Conservation (phyloP, 2,797 vertebrate genomes). For the Cuniculus paca region DNA sequence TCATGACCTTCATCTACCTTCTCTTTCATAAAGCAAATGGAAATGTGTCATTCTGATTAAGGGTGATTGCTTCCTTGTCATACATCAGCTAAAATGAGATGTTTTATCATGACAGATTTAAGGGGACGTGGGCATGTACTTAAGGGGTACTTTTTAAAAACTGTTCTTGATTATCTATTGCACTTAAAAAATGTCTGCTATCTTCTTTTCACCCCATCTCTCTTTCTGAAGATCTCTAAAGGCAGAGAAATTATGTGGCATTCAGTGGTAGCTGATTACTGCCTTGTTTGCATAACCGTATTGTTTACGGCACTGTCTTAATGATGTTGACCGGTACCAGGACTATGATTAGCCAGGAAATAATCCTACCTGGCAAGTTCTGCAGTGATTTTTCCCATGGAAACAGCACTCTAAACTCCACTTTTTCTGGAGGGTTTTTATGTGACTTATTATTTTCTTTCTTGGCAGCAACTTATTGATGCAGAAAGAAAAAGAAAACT, state of each 20-base stretch:
- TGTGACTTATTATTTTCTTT: not conserved
- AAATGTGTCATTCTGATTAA: constrained; percentile 86
- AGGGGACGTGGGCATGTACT: constrained; percentile 75
- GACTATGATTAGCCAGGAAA: not conserved
- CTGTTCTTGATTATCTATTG: constrained; percentile 52
- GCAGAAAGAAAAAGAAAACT: not conserved
- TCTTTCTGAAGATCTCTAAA: constrained; percentile 60
- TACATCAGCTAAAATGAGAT: constrained; percentile 85
- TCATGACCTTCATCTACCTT: constrained; percentile 84
- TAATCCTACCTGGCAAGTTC: not conserved
- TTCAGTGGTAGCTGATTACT: not conserved
- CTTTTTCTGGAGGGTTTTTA: not conserved
- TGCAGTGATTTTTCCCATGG: not conserved
- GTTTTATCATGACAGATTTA: constrained; percentile 85
- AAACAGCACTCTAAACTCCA: not conserved
- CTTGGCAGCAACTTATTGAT: not conserved
- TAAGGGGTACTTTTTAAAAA: constrained; percentile 75
- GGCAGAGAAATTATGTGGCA: not conserved
- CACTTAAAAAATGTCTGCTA: constrained; percentile 35
- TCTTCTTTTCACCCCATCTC: not conserved
- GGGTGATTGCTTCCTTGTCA: constrained; percentile 85
- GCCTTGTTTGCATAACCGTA: constrained; percentile 58
- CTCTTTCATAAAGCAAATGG: constrained; percentile 72
- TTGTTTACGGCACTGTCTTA: not conserved
- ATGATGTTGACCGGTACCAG: not conserved